These are phyloP conservation scores for Ceratina japonica DNA, from an alignment of 1,140 invertebrate genomes.

Conservation along the genomic window DNA sequence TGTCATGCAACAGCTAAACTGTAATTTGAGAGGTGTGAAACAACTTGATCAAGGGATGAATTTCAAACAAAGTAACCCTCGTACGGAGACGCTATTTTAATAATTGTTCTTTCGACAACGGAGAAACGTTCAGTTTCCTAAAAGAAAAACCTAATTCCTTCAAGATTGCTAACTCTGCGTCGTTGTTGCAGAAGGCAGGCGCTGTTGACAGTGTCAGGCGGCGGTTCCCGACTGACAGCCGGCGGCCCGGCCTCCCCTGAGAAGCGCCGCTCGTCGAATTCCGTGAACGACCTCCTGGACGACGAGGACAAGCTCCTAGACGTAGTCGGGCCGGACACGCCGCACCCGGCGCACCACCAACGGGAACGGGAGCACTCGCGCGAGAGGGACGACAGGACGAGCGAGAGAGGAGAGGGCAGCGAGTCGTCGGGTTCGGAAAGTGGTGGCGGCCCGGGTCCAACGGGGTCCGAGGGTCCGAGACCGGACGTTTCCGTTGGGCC, in stretches of 20 bases:
- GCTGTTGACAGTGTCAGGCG: slow-evolving; percentile 77
- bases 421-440: slow-evolving; percentile 78
- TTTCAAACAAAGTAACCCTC: neutral
- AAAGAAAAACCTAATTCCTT: neutral
- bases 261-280: slow-evolving; percentile 82
- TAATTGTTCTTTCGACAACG: slow-evolving; percentile 9
- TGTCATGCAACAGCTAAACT: slow-evolving; percentile 3
- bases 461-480: slow-evolving; percentile 84
- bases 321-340: slow-evolving; percentile 91
- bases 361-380: slow-evolving; percentile 76
- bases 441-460: slow-evolving; percentile 79
- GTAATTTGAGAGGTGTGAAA: slow-evolving; percentile 38
- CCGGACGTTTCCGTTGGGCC: slow-evolving; percentile 93
- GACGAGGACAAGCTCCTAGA: slow-evolving; percentile 93
- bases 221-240: slow-evolving; percentile 74
- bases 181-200: slow-evolving; percentile 84
- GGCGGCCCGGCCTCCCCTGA: slow-evolving; percentile 87
- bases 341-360: slow-evolving; percentile 82
- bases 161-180: slow-evolving; percentile 75
- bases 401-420: slow-evolving; percentile 78
- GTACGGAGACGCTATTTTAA: neutral
- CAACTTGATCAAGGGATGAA: neutral
- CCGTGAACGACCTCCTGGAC: slow-evolving; percentile 82
- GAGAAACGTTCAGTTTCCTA: no score
- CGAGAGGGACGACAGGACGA: slow-evolving; percentile 74